Percentiles rank a stretch among this genome's conserved stretches.
These are phyloP conservation scores for Cataglyphis cursor DNA, from an alignment of 2,888 invertebrate genomes.

Conservation along the genomic window DNA sequence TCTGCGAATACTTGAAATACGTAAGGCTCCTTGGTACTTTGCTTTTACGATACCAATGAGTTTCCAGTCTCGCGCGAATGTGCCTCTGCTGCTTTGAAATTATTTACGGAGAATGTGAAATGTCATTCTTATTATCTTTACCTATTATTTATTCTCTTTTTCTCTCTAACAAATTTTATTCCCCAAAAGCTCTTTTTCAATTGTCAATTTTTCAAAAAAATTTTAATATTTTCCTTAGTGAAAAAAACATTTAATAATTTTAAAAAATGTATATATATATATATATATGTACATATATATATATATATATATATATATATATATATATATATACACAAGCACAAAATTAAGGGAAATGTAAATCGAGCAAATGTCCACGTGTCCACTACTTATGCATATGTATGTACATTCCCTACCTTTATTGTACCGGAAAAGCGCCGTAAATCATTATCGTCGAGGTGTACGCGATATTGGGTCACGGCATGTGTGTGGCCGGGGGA, in stretches of 20 bases:
- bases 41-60: slow-evolving; percentile 1
- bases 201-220: not conserved
- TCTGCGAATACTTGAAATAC: slow-evolving; percentile 10
- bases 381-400: not conserved
- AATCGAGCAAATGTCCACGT: not conserved
- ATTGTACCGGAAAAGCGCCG: slow-evolving; percentile 47
- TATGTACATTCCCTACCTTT: slow-evolving; percentile 17
- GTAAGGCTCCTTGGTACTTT: not conserved
- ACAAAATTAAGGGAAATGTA: no score
- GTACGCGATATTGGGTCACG: slow-evolving; percentile 25
- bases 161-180: not conserved
- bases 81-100: not conserved
- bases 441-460: slow-evolving; percentile 57
- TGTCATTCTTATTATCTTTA: not conserved
- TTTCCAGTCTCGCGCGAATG: not conserved
- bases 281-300: no score
- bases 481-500: slow-evolving; percentile 17
- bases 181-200: not conserved
- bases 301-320: no score
- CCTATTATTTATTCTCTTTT: not conserved
- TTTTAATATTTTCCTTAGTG: not conserved
- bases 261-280: no score
- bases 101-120: not conserved
- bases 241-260: not conserved
- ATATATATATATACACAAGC: no score